Base-by-base conservation (phyloP, 1,140 invertebrate species). In the Acromyrmex echinatior region DNA sequence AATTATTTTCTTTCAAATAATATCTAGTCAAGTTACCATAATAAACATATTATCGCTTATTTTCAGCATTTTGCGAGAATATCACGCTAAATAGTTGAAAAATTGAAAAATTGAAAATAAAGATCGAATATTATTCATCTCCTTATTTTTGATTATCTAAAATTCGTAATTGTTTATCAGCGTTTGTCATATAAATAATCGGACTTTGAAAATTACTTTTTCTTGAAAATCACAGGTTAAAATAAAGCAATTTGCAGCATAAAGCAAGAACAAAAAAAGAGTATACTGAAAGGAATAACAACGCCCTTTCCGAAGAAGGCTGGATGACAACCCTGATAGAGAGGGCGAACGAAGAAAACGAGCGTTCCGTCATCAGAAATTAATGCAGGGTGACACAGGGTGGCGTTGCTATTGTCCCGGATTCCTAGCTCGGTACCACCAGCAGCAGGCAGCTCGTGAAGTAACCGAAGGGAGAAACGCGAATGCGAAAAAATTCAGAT, bases 401-500 rank as follows among this genome's bases (percentile, higher is more conserved):
- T 92, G 87, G 90, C 84, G 82, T 88, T 86, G 79, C 87, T 88
- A 93, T 94, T 93, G 93, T 93, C 91, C 80, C 56, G 76, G 79
- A 88, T 86, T 91, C 87, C 85, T 90, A 70, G 87, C 88, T 91
- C 87, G 90, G 87, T 91, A 90, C 87, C 58, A 91, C 88, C 86
- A 60, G 79, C 88, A 90, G 89, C 90, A 77, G 86, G 86, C 88
- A 89, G 82, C 74, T 86, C 88, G 82, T 85, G 16, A 16, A 12
- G 31, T 39, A 63, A 63, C 56, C 80, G 77, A 88, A 74, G 73
- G 80, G 89, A 88, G 89, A 86, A 63, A 89, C 90, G 92, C 91
- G 92, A 94, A 94, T 92, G 90, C 93, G 91, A 94, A 94, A 94
- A 94, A 94, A 94, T 95, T 95, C 93, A 93, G 93, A 95, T 94